Conservation (phyloP, 2,113 vertebrate genomes). For the Chiloscyllium plagiosum region DNA sequence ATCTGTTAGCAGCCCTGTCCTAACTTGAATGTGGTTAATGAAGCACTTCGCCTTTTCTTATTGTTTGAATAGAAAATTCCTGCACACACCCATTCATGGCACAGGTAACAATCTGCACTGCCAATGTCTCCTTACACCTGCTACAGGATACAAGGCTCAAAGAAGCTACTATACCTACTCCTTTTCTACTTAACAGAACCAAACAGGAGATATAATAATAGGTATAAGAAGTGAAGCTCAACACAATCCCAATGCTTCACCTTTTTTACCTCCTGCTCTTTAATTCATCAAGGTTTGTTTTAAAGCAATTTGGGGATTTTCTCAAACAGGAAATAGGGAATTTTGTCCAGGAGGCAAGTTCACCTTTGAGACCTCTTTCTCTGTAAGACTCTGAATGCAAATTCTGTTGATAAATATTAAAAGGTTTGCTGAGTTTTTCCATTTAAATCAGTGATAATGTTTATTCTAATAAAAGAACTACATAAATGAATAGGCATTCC, state of each 20-base stretch:
- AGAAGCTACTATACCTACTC: background rate
- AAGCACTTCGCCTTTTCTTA: background rate
- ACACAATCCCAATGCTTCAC: background rate
- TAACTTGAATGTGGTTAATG: constrained; percentile 9
- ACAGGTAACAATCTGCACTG: background rate
- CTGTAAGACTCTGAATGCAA: background rate
- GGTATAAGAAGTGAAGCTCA: background rate
- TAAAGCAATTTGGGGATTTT: background rate
- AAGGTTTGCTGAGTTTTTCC: background rate
- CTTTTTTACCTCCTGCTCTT: background rate
- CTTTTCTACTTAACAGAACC: background rate
- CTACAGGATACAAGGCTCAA: background rate
- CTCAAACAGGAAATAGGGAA: background rate
- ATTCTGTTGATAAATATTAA: background rate
- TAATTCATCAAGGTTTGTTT: background rate
- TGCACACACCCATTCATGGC: background rate
- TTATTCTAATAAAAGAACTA: background rate
- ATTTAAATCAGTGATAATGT: background rate
- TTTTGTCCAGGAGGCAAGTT: background rate
- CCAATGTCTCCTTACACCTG: constrained; percentile 1
- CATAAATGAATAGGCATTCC: background rate
- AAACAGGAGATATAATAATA: background rate
- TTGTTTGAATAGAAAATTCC: constrained; percentile 27
- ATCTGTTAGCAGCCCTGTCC: background rate
- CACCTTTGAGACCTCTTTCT: background rate